Evolutionary conservation across 2,113 vertebrate genomes (phyloP).

Genomic region (Stigmatopora argus): DNA sequence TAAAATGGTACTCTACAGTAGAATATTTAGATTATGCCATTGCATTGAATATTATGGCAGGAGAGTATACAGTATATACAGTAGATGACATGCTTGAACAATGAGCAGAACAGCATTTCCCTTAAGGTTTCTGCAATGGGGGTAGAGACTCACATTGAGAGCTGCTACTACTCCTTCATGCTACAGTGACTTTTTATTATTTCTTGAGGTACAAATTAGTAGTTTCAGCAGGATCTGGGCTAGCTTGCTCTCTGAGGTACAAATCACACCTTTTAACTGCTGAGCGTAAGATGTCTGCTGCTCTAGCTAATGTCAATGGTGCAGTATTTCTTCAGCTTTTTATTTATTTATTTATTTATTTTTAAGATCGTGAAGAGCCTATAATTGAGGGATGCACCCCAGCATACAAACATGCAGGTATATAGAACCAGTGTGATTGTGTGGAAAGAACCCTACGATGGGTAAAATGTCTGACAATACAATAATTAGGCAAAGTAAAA

Average conservation of each 20-base stretch:
- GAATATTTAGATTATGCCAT: neutral
- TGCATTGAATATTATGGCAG: neutral
- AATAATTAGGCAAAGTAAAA: neutral
- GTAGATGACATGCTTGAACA: neutral
- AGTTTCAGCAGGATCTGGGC: conserved; percentile 8
- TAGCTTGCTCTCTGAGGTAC: conserved; percentile 2
- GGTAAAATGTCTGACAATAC: neutral
- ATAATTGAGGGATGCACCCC: neutral
- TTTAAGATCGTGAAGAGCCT: conserved; percentile 3
- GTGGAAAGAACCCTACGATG: neutral
- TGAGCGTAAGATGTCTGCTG: conserved; percentile 6
- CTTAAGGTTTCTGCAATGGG: neutral
- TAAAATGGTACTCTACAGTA: neutral
- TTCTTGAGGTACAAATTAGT: conserved; percentile 12
- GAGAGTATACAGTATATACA: neutral
- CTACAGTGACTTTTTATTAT: conserved; percentile 10
- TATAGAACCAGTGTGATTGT: neutral
- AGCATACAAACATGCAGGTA: neutral
- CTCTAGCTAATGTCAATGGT: conserved; percentile 2
- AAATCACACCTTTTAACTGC: conserved; percentile 12
- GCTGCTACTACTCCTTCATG: conserved; percentile 1
- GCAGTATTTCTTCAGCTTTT: conserved; percentile 10
- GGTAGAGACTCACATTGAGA: neutral
- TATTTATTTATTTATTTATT: neutral
- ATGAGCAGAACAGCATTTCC: neutral